Base-by-base conservation (phyloP, 2,797 vertebrate species). In the Myotis pilosus region DNA sequence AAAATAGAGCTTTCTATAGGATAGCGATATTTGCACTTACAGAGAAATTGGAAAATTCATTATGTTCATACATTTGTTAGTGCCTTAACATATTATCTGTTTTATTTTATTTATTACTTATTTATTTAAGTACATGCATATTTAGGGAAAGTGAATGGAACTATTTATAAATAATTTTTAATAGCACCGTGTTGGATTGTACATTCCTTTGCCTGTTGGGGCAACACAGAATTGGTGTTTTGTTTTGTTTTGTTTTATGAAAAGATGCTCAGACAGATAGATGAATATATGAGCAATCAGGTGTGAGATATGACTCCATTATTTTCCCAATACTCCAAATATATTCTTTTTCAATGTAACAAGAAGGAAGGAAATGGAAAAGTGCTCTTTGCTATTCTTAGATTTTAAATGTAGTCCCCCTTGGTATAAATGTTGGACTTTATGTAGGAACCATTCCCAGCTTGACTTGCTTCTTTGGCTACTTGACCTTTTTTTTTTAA, bases 91-190 rank as follows among this genome's bases (percentile, higher is more conserved):
- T 94, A 49, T 44, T 7, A 89, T n/a, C 33, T 72, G 6, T 53
- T 74, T 90, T 62, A 64, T 82, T 72, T 90, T 64, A 64, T n/a
- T 64, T 64, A 64, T 64, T 64, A 60, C 23, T 47, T 11, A 38
- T 71, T 60, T 85, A 22, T 10, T 49, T 84, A 33, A 30, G 69
- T 38, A 16, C 23, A 71, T 23, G 62, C 19, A 88, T 22, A 51
- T 19, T 91, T 64, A 36, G 28, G 38, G 36, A n/a, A 82, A 80
- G 60, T 91, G 53, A 78, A 16, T 94, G 36, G 19, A 85, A 78
- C 10, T 62, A 74, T 78, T 60, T 71, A 6, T 55, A 82, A 71
- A 93, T 78, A 74, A 87, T 88, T 96, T 95, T 87, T 33, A 57
- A 71, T 76, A 86, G 8, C 41, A 47, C 8, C 57, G 28, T 64